Base-by-base conservation (phyloP, 2,888 invertebrate species). In the Timema cristinae region DNA sequence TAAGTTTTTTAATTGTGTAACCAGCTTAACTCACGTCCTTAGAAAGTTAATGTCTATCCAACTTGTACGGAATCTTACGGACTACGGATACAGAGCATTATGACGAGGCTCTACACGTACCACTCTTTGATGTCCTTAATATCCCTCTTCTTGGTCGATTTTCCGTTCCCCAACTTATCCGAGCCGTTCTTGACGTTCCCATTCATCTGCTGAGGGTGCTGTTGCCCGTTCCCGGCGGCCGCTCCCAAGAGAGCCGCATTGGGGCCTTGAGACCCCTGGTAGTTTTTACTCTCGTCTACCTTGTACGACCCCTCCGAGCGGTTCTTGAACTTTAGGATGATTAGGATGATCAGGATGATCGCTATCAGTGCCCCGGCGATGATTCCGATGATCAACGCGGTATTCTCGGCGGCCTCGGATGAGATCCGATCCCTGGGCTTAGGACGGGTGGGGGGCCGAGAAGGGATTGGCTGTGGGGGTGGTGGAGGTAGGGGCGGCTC, bases 41-140 rank as follows among this genome's bases (percentile, higher is more conserved):
- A 32, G 32, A 32, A 32, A 32, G 32, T 32, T 32, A 32, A 32
- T 32, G 32, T 32, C 4, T 32, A 32, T 32, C 32, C 32, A 32
- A 32, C 32, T 32, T 32, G 32, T 32, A 32, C 32, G 4, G 32
- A 32, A 32, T 32, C 32, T 32, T 32, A 32, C 32, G 32, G 32
- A 32, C 4, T 32, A 32, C 32, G 32, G 32, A 32, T 32, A 32
- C 32, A 32, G 32, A 32, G 32, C 32, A 32, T 32, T 32, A 32
- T 4, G 1, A 32, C 32, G 66, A 13, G 32, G 32, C 32, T 61
- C 63, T 73, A 95, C 83, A 96, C 96, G 83, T 96, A 96, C 96
- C 96, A 96, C 87, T 96, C 96, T 86, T 96, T 96, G 81, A 96
- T 93, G 82, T 95, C 94, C 87, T 94, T 94, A 75, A 91, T 88